These are phyloP conservation scores for Aurelia aurita complex sp. Pacific DNA, from an alignment of 30 jellyfish, hydroid and myxozoan genomes.

Conservation along the genomic window DNA sequence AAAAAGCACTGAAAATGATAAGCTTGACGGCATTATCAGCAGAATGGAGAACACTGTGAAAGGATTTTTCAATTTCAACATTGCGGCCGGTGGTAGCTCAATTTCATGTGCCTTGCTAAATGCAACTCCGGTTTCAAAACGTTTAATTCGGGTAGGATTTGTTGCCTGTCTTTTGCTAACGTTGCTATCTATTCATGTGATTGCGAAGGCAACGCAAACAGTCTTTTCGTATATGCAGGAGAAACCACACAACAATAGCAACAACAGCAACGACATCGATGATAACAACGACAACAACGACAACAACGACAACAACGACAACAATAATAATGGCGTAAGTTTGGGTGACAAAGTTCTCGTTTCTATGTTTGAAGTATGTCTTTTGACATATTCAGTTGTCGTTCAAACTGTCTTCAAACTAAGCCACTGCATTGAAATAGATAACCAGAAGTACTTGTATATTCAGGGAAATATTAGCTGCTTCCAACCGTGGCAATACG, in stretches of 20 bases:
- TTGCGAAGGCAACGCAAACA: too few species aligned
- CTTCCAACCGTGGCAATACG: slow-evolving; percentile 59
- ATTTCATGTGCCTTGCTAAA: neutral
- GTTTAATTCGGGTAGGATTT: slow-evolving; percentile 7
- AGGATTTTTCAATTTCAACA: neutral
- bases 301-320: too few species aligned
- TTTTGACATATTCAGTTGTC: slow-evolving; percentile 23
- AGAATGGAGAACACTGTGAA: neutral
- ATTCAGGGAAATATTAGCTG: slow-evolving; percentile 45
- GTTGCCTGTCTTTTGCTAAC: neutral
- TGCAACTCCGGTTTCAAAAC: slow-evolving; percentile 32
- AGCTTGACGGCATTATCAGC: neutral
- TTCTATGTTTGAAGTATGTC: slow-evolving; percentile 25
- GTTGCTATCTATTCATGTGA: too few species aligned
- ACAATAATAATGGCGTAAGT: too few species aligned
- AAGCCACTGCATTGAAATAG: slow-evolving; percentile 21
- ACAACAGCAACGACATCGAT: too few species aligned
- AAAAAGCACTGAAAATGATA: neutral
- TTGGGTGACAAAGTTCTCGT: slow-evolving; percentile 15
- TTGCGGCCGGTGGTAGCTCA: neutral
- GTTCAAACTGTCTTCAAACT: slow-evolving; percentile 17
- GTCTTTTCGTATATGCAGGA: too few species aligned
- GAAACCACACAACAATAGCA: too few species aligned
- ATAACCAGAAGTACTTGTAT: slow-evolving; percentile 22
- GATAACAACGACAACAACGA: too few species aligned